Evolutionary conservation across 2,888 invertebrate genomes (phyloP).

Genomic region (Noctua fimbriata): DNA sequence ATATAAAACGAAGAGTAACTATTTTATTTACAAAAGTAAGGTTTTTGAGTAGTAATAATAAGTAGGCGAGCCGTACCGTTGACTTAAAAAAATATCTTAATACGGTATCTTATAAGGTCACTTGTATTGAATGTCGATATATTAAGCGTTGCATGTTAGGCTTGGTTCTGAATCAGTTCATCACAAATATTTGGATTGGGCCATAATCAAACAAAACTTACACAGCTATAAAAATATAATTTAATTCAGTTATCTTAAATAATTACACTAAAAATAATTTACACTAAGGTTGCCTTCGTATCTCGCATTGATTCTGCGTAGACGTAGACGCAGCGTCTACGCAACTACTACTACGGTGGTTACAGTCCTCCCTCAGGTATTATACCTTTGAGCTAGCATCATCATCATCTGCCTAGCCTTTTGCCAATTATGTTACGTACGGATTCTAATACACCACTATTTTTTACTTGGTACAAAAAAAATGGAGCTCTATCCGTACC

Average conservation of each 20-base stretch:
- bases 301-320: background rate
- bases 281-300: background rate
- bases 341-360: background rate
- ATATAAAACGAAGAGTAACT: background rate
- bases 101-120: background rate
- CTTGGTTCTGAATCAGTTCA: background rate
- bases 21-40: too few species aligned
- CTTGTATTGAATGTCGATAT: background rate
- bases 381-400: background rate
- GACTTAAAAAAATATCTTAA: background rate
- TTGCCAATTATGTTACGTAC: background rate
- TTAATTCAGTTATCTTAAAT: slow-evolving; percentile 37
- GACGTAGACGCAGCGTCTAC: background rate
- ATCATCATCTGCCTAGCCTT: background rate
- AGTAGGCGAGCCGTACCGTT: background rate
- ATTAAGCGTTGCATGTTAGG: background rate
- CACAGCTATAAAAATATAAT: slow-evolving; percentile 37
- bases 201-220: slow-evolving; percentile 15
- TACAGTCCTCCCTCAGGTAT: background rate
- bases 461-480: too few species aligned
- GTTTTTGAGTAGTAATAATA: too few species aligned
- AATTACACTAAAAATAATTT: slow-evolving; percentile 25
- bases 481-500: too few species aligned
- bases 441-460: background rate
- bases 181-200: background rate